Evolutionary conservation across 2,113 vertebrate species (phyloP).

Genomic region (Petroica traversi): DNA sequence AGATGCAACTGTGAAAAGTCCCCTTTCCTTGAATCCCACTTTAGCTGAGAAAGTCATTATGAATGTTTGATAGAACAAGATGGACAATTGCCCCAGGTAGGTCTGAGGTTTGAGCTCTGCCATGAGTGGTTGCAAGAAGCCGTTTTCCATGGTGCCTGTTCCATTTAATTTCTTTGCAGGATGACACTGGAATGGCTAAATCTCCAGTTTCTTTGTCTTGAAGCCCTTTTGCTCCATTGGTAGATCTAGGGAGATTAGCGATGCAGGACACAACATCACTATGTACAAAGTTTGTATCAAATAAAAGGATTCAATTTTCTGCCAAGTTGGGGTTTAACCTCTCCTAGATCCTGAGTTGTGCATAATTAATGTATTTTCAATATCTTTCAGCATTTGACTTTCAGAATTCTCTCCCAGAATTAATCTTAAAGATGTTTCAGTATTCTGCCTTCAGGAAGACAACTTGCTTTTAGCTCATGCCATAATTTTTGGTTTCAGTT

Average conservation of each 20-base stretch:
- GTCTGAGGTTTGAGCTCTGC: conserved; percentile 43
- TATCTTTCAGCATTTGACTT: conserved; percentile 69
- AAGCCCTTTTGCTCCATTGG: not conserved
- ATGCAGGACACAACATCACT: conserved; percentile 44
- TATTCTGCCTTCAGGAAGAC: conserved; percentile 53
- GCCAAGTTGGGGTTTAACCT: conserved; percentile 67
- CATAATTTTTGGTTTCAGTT: conserved; percentile 54
- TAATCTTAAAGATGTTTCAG: conserved; percentile 67
- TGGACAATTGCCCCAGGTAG: conserved; percentile 44
- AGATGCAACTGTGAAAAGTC: not conserved
- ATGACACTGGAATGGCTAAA: not conserved
- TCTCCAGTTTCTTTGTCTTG: conserved; percentile 14
- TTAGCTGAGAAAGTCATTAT: conserved; percentile 4
- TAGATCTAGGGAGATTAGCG: conserved; percentile 41
- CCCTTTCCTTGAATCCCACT: not conserved
- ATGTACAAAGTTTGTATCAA: conserved; percentile 57
- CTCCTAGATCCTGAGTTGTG: conserved; percentile 56
- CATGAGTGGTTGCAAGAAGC: not conserved
- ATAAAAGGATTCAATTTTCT: conserved; percentile 68
- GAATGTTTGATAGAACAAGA: conserved; percentile 37
- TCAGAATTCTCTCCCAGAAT: conserved; percentile 58
- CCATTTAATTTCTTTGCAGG: conserved; percentile 33
- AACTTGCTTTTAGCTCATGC: conserved; percentile 43
- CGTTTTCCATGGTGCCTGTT: not conserved
- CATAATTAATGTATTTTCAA: conserved; percentile 69